Evolutionary conservation across 2,797 vertebrate species (phyloP).

Genomic region (Poecilia wingei): DNA sequence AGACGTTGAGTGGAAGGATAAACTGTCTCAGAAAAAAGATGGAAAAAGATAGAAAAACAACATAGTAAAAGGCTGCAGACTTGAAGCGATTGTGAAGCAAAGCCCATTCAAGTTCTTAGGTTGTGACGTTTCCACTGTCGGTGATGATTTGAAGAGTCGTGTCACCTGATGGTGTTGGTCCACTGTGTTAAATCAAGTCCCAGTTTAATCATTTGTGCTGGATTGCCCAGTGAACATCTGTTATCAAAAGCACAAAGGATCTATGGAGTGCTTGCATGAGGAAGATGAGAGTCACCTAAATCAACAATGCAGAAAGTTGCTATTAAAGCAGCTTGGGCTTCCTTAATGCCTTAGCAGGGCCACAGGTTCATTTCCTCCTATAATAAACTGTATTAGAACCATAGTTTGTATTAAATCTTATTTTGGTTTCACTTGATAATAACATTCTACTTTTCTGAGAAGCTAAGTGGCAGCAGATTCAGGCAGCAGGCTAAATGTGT

Average conservation of each 20-base stretch:
- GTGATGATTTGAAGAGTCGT: neutral
- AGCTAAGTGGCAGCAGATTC: neutral
- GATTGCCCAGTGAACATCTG: neutral
- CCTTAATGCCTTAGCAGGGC: neutral
- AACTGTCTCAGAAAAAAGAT: neutral
- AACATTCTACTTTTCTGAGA: neutral
- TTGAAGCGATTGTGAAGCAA: neutral
- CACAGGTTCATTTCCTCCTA: neutral
- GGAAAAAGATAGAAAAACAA: neutral
- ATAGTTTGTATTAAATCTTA: neutral
- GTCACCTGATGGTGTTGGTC: neutral
- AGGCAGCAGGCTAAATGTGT: too few relatives aligned
- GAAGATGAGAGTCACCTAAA: neutral
- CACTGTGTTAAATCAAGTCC: neutral
- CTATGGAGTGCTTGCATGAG: neutral
- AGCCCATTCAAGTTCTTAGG: neutral
- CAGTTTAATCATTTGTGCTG: neutral
- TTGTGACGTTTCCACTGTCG: neutral
- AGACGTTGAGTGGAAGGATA: neutral
- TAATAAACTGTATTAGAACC: neutral
- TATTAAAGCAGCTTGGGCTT: neutral
- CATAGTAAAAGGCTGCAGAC: neutral
- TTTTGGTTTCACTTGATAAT: neutral
- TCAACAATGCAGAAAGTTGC: neutral
- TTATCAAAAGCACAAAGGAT: neutral